Conservation (phyloP, 1,140 invertebrate genomes). For the Trissolcus basalis region DNA sequence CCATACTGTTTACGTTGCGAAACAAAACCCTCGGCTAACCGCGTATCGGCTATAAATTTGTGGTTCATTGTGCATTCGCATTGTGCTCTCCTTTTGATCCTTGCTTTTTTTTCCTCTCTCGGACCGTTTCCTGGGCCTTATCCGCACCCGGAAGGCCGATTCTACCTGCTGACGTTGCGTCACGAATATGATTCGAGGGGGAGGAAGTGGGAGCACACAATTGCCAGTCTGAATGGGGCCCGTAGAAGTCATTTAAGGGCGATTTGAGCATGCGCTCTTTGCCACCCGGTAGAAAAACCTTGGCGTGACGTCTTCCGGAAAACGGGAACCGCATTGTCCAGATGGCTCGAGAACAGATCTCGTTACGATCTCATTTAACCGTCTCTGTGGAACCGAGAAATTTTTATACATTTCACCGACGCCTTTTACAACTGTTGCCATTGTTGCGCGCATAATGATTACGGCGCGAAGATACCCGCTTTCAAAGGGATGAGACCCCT, state of each 20-base stretch:
- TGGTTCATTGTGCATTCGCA: conserved; percentile 10
- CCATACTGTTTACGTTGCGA: conserved; percentile 9
- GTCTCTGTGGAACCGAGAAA: conserved; percentile 27
- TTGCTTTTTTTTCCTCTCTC: conserved; percentile 20
- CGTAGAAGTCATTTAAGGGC: conserved; percentile 31
- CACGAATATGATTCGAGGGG: conserved; percentile 22
- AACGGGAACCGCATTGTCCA: conserved; percentile 39
- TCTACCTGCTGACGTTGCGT: conserved; percentile 52
- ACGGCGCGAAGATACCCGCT: conserved; percentile 7
- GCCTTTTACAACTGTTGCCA: conserved; percentile 29
- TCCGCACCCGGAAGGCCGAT: conserved; percentile 25
- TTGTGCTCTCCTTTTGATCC: conserved; percentile 7
- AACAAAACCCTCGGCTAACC: conserved; percentile 22
- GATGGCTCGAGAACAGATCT: conserved; percentile 54
- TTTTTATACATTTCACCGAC: conserved; percentile 39
- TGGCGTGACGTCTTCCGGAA: conserved; percentile 50
- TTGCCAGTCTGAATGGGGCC: conserved; percentile 26
- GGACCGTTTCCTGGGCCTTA: conserved; percentile 13
- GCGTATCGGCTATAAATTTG: conserved; percentile 30
- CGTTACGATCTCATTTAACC: conserved; percentile 65
- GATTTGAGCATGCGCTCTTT: conserved; percentile 16
- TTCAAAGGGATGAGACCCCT: conserved; percentile 29
- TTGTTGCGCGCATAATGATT: conserved; percentile 26
- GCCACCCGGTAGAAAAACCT: conserved; percentile 31
- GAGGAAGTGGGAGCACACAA: conserved; percentile 37